Evolutionary conservation across 2,888 invertebrate species (phyloP).

Genomic region (Chaetogeoica ovagalla): DNA sequence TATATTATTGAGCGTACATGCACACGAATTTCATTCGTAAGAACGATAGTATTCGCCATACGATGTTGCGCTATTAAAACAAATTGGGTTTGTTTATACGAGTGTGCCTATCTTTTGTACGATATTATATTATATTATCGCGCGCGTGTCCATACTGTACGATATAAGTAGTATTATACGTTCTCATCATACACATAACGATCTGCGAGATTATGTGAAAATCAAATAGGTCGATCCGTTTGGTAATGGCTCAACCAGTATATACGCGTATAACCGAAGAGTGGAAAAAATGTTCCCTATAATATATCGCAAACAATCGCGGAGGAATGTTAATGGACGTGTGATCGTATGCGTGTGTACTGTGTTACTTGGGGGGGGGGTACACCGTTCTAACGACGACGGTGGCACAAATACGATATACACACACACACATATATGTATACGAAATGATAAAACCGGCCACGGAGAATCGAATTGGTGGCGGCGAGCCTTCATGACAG

Average conservation of each 20-base stretch:
- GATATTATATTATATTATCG: not conserved
- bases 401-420: not conserved
- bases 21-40: not conserved
- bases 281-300: not conserved
- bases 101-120: not conserved
- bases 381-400: too few species aligned
- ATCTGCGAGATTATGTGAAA: constrained; percentile 22
- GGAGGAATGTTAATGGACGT: constrained; percentile 44
- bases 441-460: constrained; percentile 4
- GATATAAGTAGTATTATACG: not conserved
- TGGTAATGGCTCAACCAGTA: not conserved
- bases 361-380: not conserved
- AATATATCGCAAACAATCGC: not conserved
- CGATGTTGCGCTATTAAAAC: not conserved
- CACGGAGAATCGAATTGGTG: not conserved
- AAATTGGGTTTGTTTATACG: not conserved
- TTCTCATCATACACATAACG: not conserved
- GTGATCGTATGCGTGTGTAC: not conserved
- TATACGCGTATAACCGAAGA: not conserved
- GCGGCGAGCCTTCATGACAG: not conserved
- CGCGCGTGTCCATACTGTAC: not conserved
- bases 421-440: not conserved
- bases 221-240: constrained; percentile 35
- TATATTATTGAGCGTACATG: too few species aligned
- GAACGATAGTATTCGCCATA: not conserved